Percentiles rank a stretch among this genome's conserved stretches.
Conservation (phyloP, 2,797 vertebrate species). For the Setipinna tenuifilis region DNA sequence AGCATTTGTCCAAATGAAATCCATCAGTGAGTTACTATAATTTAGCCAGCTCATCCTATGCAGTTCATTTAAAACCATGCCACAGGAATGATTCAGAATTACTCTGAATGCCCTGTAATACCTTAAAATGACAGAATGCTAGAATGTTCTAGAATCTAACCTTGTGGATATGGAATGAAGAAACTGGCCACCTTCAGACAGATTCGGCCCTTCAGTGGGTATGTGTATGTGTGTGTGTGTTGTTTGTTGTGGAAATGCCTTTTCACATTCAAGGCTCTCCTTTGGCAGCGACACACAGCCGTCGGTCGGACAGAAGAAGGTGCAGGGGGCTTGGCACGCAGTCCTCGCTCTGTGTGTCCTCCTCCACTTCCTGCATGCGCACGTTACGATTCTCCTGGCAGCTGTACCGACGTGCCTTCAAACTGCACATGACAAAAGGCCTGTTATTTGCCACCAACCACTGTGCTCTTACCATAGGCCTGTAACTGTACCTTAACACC, state of each 20-base stretch:
- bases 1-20: background rate
- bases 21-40: background rate
- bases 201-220: background rate
- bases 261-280: background rate
- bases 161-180: background rate
- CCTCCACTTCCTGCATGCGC: conserved; percentile 35
- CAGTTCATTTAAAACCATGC: conserved; percentile 3
- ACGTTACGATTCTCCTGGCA: conserved; percentile 61
- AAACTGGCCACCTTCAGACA: background rate
- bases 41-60: background rate
- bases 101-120: background rate
- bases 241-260: background rate
- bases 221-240: too few relatives aligned
- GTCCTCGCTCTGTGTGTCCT: conserved; percentile 39
- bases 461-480: background rate
- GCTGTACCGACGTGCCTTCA: conserved; percentile 60
- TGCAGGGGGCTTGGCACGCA: conserved; percentile 52
- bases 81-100: background rate
- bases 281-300: conserved; percentile 31
- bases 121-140: background rate
- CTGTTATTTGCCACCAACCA: background rate
- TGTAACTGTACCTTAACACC: background rate
- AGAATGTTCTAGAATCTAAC: background rate
- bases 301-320: conserved; percentile 50
- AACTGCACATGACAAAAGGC: conserved; percentile 27